Base-by-base conservation (phyloP, 2,888 invertebrate species). In the Drosophila mimica region DNA sequence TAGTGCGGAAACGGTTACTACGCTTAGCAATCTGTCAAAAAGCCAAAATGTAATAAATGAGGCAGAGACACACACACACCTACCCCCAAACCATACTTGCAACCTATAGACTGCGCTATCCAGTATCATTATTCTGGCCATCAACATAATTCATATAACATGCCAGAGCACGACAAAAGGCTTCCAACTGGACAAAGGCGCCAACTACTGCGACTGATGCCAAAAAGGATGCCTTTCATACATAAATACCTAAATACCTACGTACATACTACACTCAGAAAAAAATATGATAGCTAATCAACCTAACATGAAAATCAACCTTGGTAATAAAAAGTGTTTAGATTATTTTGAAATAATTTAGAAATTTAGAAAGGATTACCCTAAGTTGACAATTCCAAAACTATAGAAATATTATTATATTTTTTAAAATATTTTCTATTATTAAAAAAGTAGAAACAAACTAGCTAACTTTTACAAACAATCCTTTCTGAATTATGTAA, bases 11-110 rank as follows among this genome's bases (percentile, higher is more conserved):
- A 80, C 88, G 79, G 71, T 83, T 79, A 88, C 76, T 86, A 87
- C 79, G 87, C 83, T 84, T 73, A 83, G 88, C 89, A 88, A 88
- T 88, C 88, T 88, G 88, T 88, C 88, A 89, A 84, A 87, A 87
- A 89, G 88, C 85, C 81, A 89, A 88, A 88, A 89, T 86, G 89
- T 88, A 88, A 88, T 89, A 88, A 89, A 88, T 88, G 89, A 80
- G 76, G 66, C 62, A 51, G 46, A 70, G 49, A 48, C 65, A 57
- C 46, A 56, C 36, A 48, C 59, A 60, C 54, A 49, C 34, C 53
- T 36, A 49, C 15, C 57, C 34, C 25, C 46, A 46, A 25, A 25
- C 15, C 4, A 57, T 33, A 28, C 11, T 25, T 25, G 25, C 25
- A 25, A 25, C 25, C 25, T 25, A 58, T 3, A 33, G 17, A 8